Percentiles rank a stretch among this genome's conserved stretches.
Evolutionary conservation across 2,113 vertebrate species (phyloP).

Genomic region (Plecotus auritus): DNA sequence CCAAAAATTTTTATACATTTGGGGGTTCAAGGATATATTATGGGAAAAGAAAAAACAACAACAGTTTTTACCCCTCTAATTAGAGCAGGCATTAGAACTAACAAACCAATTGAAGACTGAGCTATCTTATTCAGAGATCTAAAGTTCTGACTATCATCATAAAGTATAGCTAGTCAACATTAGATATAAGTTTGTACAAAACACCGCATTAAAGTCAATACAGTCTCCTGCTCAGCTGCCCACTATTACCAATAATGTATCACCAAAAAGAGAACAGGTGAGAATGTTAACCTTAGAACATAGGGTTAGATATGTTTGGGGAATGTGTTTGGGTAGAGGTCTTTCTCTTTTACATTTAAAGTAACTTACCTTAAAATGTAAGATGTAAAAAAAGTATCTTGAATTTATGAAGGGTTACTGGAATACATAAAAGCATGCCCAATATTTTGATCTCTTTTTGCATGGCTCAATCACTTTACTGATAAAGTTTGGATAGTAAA

Average conservation of each 20-base stretch:
- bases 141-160: slow-evolving; percentile 8
- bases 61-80: not conserved
- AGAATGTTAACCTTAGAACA: slow-evolving; percentile 15
- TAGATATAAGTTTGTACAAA: not conserved
- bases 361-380: slow-evolving; percentile 45
- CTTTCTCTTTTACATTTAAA: slow-evolving; percentile 30
- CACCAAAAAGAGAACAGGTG: not conserved
- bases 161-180: not conserved
- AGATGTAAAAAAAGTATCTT: not conserved
- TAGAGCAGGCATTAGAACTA: not conserved
- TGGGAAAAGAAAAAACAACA: not conserved
- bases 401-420: not conserved
- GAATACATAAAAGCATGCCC: not conserved
- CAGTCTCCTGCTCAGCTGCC: not conserved
- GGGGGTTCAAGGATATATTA: slow-evolving; percentile 3
- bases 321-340: not conserved
- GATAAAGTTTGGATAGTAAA: not conserved
- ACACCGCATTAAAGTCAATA: not conserved
- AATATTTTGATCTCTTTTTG: not conserved
- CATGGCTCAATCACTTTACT: not conserved
- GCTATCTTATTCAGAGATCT: slow-evolving; percentile 3
- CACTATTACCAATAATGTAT: slow-evolving; percentile 1
- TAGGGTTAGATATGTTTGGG: not conserved
- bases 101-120: not conserved
- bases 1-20: not conserved